Evolutionary conservation across 2,888 invertebrate species (phyloP).

Genomic region (Eurytoma californica): DNA sequence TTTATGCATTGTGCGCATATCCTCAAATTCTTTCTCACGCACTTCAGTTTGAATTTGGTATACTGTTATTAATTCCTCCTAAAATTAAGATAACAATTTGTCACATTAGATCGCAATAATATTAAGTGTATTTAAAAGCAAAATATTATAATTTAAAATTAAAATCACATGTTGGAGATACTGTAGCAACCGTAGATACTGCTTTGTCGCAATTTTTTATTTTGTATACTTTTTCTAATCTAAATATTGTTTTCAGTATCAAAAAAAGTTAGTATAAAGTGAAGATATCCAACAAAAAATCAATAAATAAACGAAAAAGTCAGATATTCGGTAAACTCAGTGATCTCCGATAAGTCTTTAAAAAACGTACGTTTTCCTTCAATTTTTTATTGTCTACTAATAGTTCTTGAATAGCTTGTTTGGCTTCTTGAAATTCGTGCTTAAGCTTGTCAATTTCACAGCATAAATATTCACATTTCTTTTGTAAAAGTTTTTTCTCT

Average conservation of each 20-base stretch:
- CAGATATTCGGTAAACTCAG: no score
- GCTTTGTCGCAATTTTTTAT: no score
- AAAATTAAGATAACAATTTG: slow-evolving; percentile 10
- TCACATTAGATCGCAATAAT: background rate
- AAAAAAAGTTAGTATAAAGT: no score
- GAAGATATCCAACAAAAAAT: no score
- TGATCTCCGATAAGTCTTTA: no score
- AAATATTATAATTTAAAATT: background rate
- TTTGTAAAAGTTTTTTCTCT: slow-evolving; percentile 42
- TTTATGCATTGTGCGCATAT: slow-evolving; percentile 31
- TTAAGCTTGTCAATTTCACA: slow-evolving; percentile 12
- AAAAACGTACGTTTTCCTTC: slow-evolving; percentile 39
- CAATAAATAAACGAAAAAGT: no score
- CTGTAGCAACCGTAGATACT: no score
- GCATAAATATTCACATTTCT: slow-evolving; percentile 36
- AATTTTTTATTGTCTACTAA: slow-evolving; percentile 15
- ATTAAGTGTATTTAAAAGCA: background rate
- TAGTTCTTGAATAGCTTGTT: slow-evolving; percentile 13
- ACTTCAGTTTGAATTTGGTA: slow-evolving; percentile 46
- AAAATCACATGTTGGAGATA: no score
- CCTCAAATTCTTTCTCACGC: slow-evolving; percentile 43
- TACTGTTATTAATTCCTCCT: slow-evolving; percentile 44
- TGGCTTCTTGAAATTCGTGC: background rate
- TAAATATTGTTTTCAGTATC: no score
- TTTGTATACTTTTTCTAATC: no score